Evolutionary conservation across 1,140 invertebrate genomes (phyloP).

Genomic region (Pogonomyrmex californicus): DNA sequence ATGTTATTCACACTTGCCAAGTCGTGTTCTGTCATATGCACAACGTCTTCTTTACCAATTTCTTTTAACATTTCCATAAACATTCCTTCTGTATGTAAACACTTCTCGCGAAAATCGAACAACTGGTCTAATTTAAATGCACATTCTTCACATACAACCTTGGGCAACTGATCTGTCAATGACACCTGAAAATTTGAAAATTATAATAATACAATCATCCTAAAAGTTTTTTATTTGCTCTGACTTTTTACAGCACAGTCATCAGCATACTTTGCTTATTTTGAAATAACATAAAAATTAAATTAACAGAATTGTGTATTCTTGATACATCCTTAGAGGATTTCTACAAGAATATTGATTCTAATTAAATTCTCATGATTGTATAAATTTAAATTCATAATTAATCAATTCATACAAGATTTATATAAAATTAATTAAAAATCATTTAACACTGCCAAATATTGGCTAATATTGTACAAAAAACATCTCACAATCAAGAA

Average conservation of each 20-base stretch:
- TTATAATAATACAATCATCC: slow-evolving; percentile 20
- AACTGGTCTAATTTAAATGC: slow-evolving; percentile 88
- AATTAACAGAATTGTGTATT: background rate
- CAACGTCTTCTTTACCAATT: slow-evolving; percentile 80
- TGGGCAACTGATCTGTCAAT: slow-evolving; percentile 88
- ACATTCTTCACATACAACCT: slow-evolving; percentile 89
- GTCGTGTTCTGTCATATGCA: slow-evolving; percentile 75
- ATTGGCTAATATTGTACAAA: no score
- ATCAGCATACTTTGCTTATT: background rate
- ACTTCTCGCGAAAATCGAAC: slow-evolving; percentile 88
- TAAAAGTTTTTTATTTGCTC: background rate
- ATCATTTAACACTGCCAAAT: no score
- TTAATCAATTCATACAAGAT: no score
- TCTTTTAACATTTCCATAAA: slow-evolving; percentile 87
- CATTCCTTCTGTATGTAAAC: slow-evolving; percentile 87
- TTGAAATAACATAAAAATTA: background rate
- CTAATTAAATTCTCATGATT: no score
- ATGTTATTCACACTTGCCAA: slow-evolving; percentile 74
- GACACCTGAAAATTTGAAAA: slow-evolving; percentile 85
- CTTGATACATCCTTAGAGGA: background rate
- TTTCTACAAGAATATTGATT: background rate
- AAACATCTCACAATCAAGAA: no score
- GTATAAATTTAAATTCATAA: no score
- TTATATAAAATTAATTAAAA: no score
- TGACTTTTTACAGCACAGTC: background rate